Evolutionary conservation across 1,140 invertebrate genomes (phyloP).

Genomic region (Platyura marginata): DNA sequence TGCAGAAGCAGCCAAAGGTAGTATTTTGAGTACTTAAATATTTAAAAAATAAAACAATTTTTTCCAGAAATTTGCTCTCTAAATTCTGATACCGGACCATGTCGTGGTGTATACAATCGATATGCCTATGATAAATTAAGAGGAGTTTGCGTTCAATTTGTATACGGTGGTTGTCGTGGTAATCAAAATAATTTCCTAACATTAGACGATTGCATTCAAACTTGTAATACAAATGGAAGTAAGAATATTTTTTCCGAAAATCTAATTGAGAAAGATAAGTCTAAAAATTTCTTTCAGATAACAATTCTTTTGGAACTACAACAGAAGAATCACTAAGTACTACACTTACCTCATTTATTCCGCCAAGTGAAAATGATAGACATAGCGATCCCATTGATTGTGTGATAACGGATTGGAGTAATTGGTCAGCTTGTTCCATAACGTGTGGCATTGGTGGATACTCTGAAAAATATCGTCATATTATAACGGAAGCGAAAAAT

Average conservation of each 20-base stretch:
- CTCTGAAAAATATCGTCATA: constrained; percentile 15
- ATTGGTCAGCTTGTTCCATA: constrained; percentile 54
- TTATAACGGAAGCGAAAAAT: constrained; percentile 37
- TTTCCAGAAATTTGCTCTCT: constrained; percentile 57
- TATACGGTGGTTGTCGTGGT: constrained; percentile 78
- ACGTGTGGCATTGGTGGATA: constrained; percentile 33
- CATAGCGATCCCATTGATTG: constrained; percentile 46
- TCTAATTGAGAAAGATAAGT: too few species aligned
- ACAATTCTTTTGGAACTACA: too few species aligned
- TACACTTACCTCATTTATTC: too few species aligned
- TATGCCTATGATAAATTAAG: constrained; percentile 63
- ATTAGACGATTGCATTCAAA: constrained; percentile 51
- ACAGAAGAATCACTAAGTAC: too few species aligned
- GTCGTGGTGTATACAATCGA: constrained; percentile 58
- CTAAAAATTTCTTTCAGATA: too few species aligned
- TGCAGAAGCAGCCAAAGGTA: constrained; percentile 52
- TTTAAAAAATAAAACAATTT: too few species aligned
- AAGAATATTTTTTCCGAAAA: too few species aligned
- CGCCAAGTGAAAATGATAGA: too few species aligned
- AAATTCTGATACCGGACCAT: constrained; percentile 53
- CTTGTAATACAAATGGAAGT: too few species aligned
- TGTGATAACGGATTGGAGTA: constrained; percentile 47
- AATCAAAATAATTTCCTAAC: constrained; percentile 76
- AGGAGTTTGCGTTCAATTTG: constrained; percentile 60
- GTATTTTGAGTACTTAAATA: not conserved